Conservation (phyloP, 2,888 invertebrate genomes). For the Hylaea fasciaria region DNA sequence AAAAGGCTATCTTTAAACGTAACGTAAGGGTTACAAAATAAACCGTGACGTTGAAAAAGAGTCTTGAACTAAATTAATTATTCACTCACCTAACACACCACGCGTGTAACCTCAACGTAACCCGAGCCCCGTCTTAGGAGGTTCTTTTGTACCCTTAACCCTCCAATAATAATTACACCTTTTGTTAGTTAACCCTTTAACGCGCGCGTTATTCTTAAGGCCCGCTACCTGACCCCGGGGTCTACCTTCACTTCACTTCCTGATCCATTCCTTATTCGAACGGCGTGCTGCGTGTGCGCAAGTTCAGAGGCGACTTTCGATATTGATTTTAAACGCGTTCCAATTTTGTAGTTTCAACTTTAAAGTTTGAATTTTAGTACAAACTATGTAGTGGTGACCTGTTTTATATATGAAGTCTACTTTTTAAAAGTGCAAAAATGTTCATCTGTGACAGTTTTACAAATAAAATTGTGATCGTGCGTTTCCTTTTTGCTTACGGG, state of each 20-base stretch:
- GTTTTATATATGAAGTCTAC: too few species aligned
- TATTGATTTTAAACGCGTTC: background rate
- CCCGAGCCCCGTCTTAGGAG: slow-evolving; percentile 65
- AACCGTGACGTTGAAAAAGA: slow-evolving; percentile 31
- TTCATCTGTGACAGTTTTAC: slow-evolving; percentile 12
- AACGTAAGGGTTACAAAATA: slow-evolving; percentile 15
- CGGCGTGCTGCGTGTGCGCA: slow-evolving; percentile 80
- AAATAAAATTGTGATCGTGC: slow-evolving; percentile 15
- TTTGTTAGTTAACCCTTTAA: slow-evolving; percentile 82
- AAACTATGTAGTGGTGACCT: background rate
- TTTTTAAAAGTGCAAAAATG: slow-evolving; percentile 20
- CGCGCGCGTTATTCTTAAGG: slow-evolving; percentile 78
- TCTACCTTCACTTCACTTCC: slow-evolving; percentile 77
- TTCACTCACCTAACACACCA: slow-evolving; percentile 54
- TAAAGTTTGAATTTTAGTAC: background rate
- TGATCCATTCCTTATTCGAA: slow-evolving; percentile 78
- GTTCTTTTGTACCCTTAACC: slow-evolving; percentile 74
- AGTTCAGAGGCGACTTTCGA: slow-evolving; percentile 50
- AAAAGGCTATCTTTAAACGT: background rate
- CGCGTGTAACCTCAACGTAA: slow-evolving; percentile 72
- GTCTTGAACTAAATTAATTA: slow-evolving; percentile 45
- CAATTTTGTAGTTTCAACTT: background rate
- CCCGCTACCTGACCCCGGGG: slow-evolving; percentile 80
- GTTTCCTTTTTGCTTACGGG: slow-evolving; percentile 3
- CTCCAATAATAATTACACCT: slow-evolving; percentile 79